Conservation (phyloP, 2,888 invertebrate genomes). For the Nomada flava region DNA sequence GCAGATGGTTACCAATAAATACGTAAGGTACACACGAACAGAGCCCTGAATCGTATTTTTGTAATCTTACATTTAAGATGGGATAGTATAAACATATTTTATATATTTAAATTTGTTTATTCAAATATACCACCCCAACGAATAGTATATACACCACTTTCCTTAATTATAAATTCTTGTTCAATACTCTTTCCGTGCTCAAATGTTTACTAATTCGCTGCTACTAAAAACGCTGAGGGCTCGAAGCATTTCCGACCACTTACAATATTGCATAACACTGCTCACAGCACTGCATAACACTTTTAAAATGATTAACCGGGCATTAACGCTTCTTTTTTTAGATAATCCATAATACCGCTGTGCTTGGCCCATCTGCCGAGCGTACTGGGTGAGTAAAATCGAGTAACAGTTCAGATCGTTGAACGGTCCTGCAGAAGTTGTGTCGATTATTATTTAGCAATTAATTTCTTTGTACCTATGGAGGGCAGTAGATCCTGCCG, state of each 20-base stretch:
- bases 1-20: neutral
- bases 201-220: neutral
- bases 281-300: neutral
- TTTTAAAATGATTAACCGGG: conserved; percentile 46
- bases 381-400: conserved; percentile 86
- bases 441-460: conserved; percentile 46
- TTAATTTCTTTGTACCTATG: conserved; percentile 35
- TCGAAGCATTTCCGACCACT: neutral
- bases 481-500: conserved; percentile 16
- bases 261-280: neutral
- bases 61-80: neutral
- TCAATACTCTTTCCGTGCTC: neutral
- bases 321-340: conserved; percentile 83
- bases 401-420: conserved; percentile 36
- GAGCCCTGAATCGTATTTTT: neutral
- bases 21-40: neutral
- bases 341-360: conserved; percentile 88
- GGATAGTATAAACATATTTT: neutral
- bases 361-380: conserved; percentile 85
- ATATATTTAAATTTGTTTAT: neutral
- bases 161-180: neutral
- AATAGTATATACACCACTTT: no score
- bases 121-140: neutral
- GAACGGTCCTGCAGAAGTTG: conserved; percentile 36
- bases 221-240: neutral